phyloP scores from a whole-genome alignment of 2,113 vertebrate species.

The Siniperca knerii region DNA sequence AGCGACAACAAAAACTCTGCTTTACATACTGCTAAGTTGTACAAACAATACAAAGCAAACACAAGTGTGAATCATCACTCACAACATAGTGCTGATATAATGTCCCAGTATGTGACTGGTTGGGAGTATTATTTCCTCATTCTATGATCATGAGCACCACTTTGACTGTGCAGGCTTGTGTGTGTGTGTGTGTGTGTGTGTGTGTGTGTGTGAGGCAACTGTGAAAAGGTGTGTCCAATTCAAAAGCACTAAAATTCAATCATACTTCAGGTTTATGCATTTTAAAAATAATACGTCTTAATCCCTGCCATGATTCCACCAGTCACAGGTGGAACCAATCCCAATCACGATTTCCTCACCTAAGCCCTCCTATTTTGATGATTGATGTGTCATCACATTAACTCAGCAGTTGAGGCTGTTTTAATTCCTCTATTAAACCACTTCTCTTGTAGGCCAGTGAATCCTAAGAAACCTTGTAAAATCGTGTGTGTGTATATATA shows the following conservation, averaged over 20 bases:
- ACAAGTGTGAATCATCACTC: constrained; percentile 63
- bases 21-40: constrained; percentile 49
- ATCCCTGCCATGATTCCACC: constrained; percentile 21
- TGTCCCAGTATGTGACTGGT: constrained; percentile 20
- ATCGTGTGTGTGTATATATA: constrained; percentile 7
- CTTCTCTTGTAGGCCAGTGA: constrained; percentile 35
- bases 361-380: constrained; percentile 35
- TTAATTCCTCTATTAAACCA: constrained; percentile 59
- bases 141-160: constrained; percentile 6
- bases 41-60: constrained; percentile 70
- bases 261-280: constrained; percentile 14
- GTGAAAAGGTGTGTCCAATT: constrained; percentile 49
- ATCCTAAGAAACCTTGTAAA: constrained; percentile 56
- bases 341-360: constrained; percentile 39
- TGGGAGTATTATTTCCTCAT: constrained; percentile 29
- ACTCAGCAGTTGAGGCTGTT: constrained; percentile 52
- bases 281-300: constrained; percentile 23
- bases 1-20: constrained; percentile 54
- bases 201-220: not conserved
- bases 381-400: constrained; percentile 69
- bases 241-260: constrained; percentile 24
- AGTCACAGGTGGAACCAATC: constrained; percentile 47
- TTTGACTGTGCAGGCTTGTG: constrained; percentile 20
- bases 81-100: constrained; percentile 35
- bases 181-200: not conserved